Conservation (phyloP, 2,888 invertebrate species). For the Phlogophora meticulosa region DNA sequence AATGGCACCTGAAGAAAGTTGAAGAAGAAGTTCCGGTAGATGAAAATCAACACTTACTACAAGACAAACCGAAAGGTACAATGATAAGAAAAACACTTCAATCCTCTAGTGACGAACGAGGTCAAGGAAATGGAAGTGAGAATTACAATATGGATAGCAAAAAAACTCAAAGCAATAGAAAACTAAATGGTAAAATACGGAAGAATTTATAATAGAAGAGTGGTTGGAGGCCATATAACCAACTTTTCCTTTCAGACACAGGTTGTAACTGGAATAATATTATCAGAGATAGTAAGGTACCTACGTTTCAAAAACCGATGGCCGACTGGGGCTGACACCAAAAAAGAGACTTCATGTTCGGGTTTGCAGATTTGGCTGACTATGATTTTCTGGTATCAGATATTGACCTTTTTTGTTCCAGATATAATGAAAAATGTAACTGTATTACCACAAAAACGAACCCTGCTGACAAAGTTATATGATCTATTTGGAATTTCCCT, state of each 20-base stretch:
- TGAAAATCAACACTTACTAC: constrained; percentile 81
- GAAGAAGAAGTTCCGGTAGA: constrained; percentile 82
- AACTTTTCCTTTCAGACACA: constrained; percentile 44
- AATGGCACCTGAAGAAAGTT: constrained; percentile 89
- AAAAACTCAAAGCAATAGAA: constrained; percentile 75
- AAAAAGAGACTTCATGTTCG: no score
- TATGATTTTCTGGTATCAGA: no score
- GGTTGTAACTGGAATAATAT: no score
- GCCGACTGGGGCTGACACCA: no score
- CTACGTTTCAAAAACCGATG: no score
- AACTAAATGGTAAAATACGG: constrained; percentile 63
- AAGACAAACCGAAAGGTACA: constrained; percentile 77
- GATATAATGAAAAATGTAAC: constrained; percentile 56
- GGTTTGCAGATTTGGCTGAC: no score
- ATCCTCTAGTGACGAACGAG: constrained; percentile 69
- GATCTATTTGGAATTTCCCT: constrained; percentile 92
- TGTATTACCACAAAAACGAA: constrained; percentile 64
- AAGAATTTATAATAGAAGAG: constrained; percentile 70
- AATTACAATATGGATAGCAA: constrained; percentile 50
- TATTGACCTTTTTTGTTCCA: constrained; percentile 64
- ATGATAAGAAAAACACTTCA: constrained; percentile 76
- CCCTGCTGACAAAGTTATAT: constrained; percentile 77
- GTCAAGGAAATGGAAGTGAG: constrained; percentile 65
- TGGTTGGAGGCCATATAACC: constrained; percentile 71
- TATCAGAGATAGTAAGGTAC: no score